Evolutionary conservation across 2,888 invertebrate genomes (phyloP).

Genomic region (Abrostola tripartita): DNA sequence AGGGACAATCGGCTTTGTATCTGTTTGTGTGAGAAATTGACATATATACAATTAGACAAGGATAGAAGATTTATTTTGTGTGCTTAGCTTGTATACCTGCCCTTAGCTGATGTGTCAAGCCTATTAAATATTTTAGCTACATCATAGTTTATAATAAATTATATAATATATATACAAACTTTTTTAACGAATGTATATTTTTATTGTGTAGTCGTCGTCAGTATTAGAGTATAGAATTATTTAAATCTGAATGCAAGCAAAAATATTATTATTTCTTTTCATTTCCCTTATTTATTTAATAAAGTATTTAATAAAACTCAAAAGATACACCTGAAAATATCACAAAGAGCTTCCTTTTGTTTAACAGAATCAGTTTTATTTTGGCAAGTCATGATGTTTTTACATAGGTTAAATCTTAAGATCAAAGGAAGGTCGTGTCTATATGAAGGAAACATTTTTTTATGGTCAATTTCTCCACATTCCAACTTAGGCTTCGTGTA

Average conservation of each 20-base stretch:
- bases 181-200: constrained; percentile 2
- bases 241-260: neutral
- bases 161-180: neutral
- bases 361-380: too few relatives aligned
- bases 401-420: too few relatives aligned
- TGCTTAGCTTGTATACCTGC: constrained; percentile 9
- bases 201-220: constrained; percentile 27
- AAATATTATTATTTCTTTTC: neutral
- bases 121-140: constrained; percentile 2
- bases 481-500: constrained; percentile 55
- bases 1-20: constrained; percentile 25
- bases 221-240: constrained; percentile 39
- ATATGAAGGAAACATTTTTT: neutral
- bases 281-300: neutral
- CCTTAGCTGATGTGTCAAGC: neutral
- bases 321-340: too few relatives aligned
- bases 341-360: too few relatives aligned
- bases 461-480: constrained; percentile 60
- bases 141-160: neutral
- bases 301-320: neutral
- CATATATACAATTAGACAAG: constrained; percentile 10
- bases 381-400: too few relatives aligned
- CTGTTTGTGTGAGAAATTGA: constrained; percentile 55
- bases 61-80: constrained; percentile 9
- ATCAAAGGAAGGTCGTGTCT: too few relatives aligned